These are phyloP conservation scores for Ophion slaviceki DNA, from an alignment of 2,888 invertebrate species.

Conservation along the genomic window DNA sequence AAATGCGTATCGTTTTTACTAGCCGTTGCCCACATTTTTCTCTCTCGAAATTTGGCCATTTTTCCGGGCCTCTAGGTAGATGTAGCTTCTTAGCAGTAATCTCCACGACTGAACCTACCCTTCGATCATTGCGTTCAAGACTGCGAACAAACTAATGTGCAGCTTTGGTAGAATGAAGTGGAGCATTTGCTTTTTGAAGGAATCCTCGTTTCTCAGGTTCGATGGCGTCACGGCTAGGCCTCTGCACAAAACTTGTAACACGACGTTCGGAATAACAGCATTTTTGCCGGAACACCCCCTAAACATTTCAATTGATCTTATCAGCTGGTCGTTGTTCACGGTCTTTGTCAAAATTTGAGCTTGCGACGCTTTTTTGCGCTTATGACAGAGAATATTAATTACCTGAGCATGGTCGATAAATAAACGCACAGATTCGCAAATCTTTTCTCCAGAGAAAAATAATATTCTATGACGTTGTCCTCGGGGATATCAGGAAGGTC, in stretches of 20 bases:
- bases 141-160: constrained; percentile 73
- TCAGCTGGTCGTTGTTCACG: background rate
- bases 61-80: too few species aligned
- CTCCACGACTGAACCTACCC: constrained; percentile 71
- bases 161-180: constrained; percentile 76
- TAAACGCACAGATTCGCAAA: constrained; percentile 78
- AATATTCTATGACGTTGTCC: constrained; percentile 76
- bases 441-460: constrained; percentile 73
- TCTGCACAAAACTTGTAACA: constrained; percentile 76
- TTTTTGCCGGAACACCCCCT: constrained; percentile 75
- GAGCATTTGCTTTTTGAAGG: constrained; percentile 73
- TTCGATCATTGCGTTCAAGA: constrained; percentile 76
- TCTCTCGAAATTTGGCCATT: too few species aligned
- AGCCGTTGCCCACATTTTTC: too few species aligned
- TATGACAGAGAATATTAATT: constrained; percentile 27
- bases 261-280: constrained; percentile 74
- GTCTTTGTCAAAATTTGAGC: background rate
- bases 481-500: constrained; percentile 74
- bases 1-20: too few species aligned
- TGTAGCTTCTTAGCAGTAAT: background rate
- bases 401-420: constrained; percentile 76
- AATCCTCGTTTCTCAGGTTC: constrained; percentile 72
- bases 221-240: constrained; percentile 77
- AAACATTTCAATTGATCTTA: constrained; percentile 37
- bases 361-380: background rate